A percentile compares a stretch with the other conserved stretches of the same genome.
Evolutionary conservation across 1,140 invertebrate genomes (phyloP).

Genomic region (Anastrepha obliqua): DNA sequence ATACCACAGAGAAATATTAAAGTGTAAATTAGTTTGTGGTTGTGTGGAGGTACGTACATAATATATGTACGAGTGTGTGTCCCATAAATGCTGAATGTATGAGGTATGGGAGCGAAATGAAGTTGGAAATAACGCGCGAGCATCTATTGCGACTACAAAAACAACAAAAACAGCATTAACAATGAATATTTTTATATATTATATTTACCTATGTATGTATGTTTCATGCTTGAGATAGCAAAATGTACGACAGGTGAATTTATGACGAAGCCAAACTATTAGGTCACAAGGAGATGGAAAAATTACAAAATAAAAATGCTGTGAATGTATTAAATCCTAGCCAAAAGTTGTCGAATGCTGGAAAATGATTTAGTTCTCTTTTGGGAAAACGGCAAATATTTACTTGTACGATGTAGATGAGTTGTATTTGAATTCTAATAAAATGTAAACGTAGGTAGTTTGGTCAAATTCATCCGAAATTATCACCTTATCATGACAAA

Average conservation of each 20-base stretch:
- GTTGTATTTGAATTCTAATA: no score
- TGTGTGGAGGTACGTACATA: neutral
- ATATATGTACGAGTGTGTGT: neutral
- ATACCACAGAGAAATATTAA: conserved; percentile 26
- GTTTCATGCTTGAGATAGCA: neutral
- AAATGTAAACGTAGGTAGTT: no score
- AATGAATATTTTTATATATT: neutral
- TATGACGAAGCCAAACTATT: conserved; percentile 37
- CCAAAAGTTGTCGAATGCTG: neutral
- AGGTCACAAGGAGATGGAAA: conserved; percentile 4
- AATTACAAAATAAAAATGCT: neutral
- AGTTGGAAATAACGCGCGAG: neutral
- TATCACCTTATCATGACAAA: no score
- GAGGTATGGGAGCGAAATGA: neutral
- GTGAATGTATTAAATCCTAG: neutral
- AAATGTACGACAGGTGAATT: conserved; percentile 40
- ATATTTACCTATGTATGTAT: no score
- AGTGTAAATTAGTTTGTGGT: neutral
- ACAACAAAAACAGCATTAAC: neutral
- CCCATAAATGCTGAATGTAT: neutral
- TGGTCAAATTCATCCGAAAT: no score
- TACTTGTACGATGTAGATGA: no score
- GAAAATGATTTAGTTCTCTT: no score
- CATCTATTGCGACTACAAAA: neutral
- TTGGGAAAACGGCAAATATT: no score